Base-by-base conservation (phyloP, 2,113 vertebrate species). In the Stegastes partitus region DNA sequence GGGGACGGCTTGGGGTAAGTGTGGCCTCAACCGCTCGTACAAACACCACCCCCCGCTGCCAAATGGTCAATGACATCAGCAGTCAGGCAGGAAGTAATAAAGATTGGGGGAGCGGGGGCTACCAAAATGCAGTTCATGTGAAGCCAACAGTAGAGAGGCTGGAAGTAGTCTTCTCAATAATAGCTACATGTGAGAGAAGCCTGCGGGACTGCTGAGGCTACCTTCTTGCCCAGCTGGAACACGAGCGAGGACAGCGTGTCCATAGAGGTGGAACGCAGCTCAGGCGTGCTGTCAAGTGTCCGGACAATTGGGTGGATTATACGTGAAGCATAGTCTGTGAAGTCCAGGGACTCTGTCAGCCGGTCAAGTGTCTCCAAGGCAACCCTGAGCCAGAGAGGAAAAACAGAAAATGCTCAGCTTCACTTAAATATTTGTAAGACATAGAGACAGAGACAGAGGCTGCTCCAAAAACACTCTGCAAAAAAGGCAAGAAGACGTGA, bases 171-270 rank as follows among this genome's bases (percentile, higher is more conserved):
- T 54, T 68, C 57, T 75, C 57, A 68, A 73, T 87, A 85, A 83
- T 49, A 73, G 73, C 63, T 69, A n/a, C 34, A 56, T 69, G 45
- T 85, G 57, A 77, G 71, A 39, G 15, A 23, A 50, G 70, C 83
- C 79, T 31, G 9, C 23, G 55, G 74, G 85, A 76, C 42, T 18
- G 51, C 56, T 90, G 96, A 93, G 74, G 65, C 65, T 94, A 99
- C 98, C 97, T 99, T 99, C 92, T 99, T 99, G 53, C 98, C 98
- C 79, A 99, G 89, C 77, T 99, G 98, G 87, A 99, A 99, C 10
- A 99, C 98, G 11, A 99, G 91, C 0, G 98, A 99, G 72, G 98
- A 99, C 77, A 99, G 90, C 0, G 98, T 99, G 94, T 99, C 98
- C 97, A 99, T 99, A 58, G 97, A 95, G 8, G 97, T 97, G 88